phyloP scores from a whole-genome alignment of 1,140 invertebrate genomes.

The Pachypsylla venusta region DNA sequence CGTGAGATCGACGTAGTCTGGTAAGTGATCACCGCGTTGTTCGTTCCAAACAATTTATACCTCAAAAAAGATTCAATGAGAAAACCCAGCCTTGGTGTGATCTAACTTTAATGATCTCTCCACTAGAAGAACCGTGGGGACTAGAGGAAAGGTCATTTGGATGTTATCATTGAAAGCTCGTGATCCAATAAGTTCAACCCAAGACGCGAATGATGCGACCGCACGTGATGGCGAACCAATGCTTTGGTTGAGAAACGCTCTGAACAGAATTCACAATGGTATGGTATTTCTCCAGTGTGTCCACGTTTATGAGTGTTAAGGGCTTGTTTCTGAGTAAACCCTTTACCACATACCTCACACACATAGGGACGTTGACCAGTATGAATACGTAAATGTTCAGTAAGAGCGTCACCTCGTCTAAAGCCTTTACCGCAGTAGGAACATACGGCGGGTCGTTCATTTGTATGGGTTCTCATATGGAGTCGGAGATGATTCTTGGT shows the following conservation, averaged over 20 bases:
- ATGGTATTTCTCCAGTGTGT: constrained; percentile 51
- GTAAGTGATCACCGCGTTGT: too few species aligned
- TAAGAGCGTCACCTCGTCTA: constrained; percentile 54
- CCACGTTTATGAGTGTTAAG: constrained; percentile 52
- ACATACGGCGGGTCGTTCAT: constrained; percentile 82
- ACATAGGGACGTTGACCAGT: constrained; percentile 33
- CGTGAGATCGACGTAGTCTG: too few species aligned
- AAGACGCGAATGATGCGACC: not conserved
- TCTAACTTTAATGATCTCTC: too few species aligned
- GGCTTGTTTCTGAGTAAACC: constrained; percentile 52
- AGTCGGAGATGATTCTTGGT: constrained; percentile 64
- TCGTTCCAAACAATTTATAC: too few species aligned
- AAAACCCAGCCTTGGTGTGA: too few species aligned
- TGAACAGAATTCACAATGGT: constrained; percentile 46
- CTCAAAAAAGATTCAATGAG: too few species aligned
- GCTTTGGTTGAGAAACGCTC: constrained; percentile 40
- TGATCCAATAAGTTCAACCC: not conserved
- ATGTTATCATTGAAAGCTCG: constrained; percentile 3
- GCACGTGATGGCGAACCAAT: not conserved
- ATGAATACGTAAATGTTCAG: constrained; percentile 34
- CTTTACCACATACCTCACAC: constrained; percentile 38
- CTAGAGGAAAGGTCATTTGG: constrained; percentile 2
- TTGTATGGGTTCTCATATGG: constrained; percentile 74
- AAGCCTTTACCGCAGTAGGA: constrained; percentile 72
- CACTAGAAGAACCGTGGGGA: too few species aligned